These are phyloP conservation scores for Habropoda laboriosa DNA, from an alignment of 1,140 invertebrate species.

Conservation along the genomic window DNA sequence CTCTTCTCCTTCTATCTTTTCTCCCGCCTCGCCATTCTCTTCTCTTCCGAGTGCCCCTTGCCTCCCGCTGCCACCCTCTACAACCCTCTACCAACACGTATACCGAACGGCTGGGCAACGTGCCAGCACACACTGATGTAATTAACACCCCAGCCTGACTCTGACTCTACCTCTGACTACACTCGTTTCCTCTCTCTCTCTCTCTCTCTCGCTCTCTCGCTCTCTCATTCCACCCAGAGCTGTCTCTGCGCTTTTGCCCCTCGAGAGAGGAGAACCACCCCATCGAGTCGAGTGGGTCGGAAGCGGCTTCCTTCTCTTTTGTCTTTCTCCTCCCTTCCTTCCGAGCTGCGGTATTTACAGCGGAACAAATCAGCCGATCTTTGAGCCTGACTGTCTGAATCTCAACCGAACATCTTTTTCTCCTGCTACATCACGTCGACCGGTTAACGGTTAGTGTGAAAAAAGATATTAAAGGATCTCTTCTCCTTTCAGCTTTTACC, in stretches of 20 bases:
- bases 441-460: no score
- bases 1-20: slow-evolving; percentile 25
- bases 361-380: slow-evolving; percentile 39
- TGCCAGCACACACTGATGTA: slow-evolving; percentile 72
- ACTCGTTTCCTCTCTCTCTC: slow-evolving; percentile 27
- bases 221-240: neutral
- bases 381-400: neutral
- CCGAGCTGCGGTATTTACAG: slow-evolving; percentile 34
- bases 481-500: no score
- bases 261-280: neutral
- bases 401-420: neutral
- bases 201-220: neutral
- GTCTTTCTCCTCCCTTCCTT: neutral
- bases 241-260: neutral
- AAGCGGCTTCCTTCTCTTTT: neutral
- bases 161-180: slow-evolving; percentile 39
- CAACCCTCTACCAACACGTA: slow-evolving; percentile 5
- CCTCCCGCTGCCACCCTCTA: slow-evolving; percentile 9
- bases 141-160: slow-evolving; percentile 70
- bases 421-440: neutral
- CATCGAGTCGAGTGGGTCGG: neutral
- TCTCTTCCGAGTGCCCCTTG: neutral
- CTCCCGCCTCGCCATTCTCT: slow-evolving; percentile 1
- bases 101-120: slow-evolving; percentile 56
- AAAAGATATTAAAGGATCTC: no score